A percentile compares a stretch with the other conserved stretches of the same genome.
Conservation (phyloP, 1,140 invertebrate genomes). For the Platorchestia sp. region DNA sequence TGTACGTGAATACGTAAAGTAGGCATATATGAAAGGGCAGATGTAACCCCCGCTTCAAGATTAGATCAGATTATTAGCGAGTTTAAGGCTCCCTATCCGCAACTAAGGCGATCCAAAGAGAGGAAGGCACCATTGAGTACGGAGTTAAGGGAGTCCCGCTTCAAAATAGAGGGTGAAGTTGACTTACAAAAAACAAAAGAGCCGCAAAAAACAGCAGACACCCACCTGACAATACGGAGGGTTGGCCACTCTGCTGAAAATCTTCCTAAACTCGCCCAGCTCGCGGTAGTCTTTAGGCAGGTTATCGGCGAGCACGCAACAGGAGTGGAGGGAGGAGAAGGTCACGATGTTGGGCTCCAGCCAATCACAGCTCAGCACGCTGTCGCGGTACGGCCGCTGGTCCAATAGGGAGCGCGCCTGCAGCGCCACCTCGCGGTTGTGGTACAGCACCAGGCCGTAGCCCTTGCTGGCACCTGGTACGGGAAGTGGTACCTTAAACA, state of each 20-base stretch:
- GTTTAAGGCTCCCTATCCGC: no score
- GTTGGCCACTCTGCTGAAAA: constrained; percentile 74
- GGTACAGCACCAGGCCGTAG: constrained; percentile 77
- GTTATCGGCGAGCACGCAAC: constrained; percentile 67
- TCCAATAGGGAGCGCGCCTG: constrained; percentile 74
- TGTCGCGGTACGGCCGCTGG: constrained; percentile 71
- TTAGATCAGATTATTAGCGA: no score
- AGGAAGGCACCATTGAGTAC: no score
- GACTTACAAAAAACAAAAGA: no score
- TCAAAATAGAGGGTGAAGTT: background rate
- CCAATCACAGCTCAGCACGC: constrained; percentile 75
- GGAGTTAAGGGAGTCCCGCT: background rate
- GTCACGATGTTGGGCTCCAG: constrained; percentile 73
- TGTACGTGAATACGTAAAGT: no score
- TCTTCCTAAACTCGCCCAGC: constrained; percentile 74
- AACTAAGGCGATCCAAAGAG: no score
- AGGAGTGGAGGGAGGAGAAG: constrained; percentile 70
- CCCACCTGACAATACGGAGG: constrained; percentile 77
- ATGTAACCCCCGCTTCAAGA: background rate
- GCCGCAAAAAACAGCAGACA: no score
- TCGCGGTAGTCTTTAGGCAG: constrained; percentile 75
- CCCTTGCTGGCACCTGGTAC: constrained; percentile 75
- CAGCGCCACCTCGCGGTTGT: constrained; percentile 73
- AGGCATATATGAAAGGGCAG: background rate
- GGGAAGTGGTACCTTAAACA: no score